Percentiles rank a stretch among this genome's conserved stretches.
Evolutionary conservation across 2,113 vertebrate genomes (phyloP).

Genomic region (Sclerurus mexicanus): DNA sequence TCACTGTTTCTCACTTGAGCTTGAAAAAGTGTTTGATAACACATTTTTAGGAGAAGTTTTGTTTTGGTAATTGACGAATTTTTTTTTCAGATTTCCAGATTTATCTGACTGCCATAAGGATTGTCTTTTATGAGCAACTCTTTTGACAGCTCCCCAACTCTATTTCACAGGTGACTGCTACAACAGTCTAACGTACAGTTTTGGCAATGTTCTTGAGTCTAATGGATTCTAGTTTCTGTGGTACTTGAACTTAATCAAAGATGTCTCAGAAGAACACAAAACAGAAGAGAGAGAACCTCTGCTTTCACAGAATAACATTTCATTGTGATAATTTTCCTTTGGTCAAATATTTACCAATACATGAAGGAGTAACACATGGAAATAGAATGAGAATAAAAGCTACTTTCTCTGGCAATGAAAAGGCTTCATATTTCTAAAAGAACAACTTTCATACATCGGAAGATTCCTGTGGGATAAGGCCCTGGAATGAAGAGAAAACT

Average conservation of each 20-base stretch:
- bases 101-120: background rate
- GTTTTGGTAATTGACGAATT: background rate
- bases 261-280: background rate
- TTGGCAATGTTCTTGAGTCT: background rate
- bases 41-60: background rate
- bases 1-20: background rate
- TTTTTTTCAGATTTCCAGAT: background rate
- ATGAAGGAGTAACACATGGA: background rate
- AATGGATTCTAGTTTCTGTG: background rate
- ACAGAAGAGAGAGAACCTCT: background rate
- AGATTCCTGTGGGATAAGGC: background rate
- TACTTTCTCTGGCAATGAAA: background rate
- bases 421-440: background rate
- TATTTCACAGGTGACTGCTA: background rate
- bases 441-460: background rate
- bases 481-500: background rate
- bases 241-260: background rate
- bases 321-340: background rate
- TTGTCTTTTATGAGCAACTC: background rate
- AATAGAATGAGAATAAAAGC: background rate
- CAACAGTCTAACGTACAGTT: background rate
- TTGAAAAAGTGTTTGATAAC: background rate
- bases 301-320: background rate
- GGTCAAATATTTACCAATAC: background rate
- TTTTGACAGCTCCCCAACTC: conserved; percentile 2